phyloP scores from a whole-genome alignment of 2,797 vertebrate genomes.

The Chrosomus eos region DNA sequence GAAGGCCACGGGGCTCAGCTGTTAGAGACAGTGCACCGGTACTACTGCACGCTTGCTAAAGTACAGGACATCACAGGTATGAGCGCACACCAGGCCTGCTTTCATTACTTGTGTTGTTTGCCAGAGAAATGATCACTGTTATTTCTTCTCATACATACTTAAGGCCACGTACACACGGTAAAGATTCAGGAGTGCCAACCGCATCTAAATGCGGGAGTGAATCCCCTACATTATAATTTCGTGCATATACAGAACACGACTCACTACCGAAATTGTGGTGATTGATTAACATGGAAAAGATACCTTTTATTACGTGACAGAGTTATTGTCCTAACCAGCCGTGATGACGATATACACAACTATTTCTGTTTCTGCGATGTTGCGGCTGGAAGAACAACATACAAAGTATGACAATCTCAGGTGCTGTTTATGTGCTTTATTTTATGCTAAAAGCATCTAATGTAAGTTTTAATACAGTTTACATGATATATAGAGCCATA shows the following conservation, averaged over 20 bases:
- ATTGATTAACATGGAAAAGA: too few relatives aligned
- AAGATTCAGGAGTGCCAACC: neutral
- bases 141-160: neutral
- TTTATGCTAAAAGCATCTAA: too few relatives aligned
- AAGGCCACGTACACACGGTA: neutral
- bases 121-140: neutral
- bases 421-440: neutral
- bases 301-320: too few relatives aligned
- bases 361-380: neutral
- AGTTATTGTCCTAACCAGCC: neutral
- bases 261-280: neutral
- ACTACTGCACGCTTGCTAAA: constrained; percentile 88
- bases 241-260: neutral
- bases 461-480: too few relatives aligned
- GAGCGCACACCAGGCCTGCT: neutral
- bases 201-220: neutral
- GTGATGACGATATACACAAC: neutral
- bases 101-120: neutral
- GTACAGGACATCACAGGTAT: constrained; percentile 98
- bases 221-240: neutral
- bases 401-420: neutral
- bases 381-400: neutral
- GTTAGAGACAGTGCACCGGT: constrained; percentile 95
- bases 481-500: too few relatives aligned
- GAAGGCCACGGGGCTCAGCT: constrained; percentile 97